A percentile compares a stretch with the other conserved stretches of the same genome.
Conservation (phyloP, 2,888 invertebrate genomes). For the Gastrophysa polygoni region DNA sequence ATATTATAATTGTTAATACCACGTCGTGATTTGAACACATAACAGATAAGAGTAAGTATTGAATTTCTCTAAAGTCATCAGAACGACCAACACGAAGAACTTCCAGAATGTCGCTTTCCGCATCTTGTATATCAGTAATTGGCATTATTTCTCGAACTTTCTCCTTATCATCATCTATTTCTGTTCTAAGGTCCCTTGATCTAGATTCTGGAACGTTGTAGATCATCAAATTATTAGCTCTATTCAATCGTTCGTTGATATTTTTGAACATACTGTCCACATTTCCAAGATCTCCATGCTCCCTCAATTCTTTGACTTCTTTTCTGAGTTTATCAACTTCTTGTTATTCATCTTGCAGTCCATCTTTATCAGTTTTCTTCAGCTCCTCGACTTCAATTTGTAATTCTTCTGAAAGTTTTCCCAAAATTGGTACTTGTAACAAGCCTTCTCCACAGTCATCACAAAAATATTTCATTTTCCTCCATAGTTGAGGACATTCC, state of each 20-base stretch:
- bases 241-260: too few relatives aligned
- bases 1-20: too few relatives aligned
- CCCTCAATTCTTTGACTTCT: neutral
- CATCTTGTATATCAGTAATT: conserved; percentile 1
- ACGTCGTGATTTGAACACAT: too few relatives aligned
- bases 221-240: too few relatives aligned
- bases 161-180: neutral
- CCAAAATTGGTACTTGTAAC: too few relatives aligned
- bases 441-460: neutral
- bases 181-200: neutral
- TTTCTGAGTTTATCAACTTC: neutral
- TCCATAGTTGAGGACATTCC: neutral
- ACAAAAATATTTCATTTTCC: neutral
- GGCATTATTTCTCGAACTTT: neutral
- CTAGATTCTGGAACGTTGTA: conserved; percentile 1
- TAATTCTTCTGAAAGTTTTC: neutral
- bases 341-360: neutral
- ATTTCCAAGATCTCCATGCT: neutral
- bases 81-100: neutral
- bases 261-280: neutral
- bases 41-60: too few relatives aligned
- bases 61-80: neutral
- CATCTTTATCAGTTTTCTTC: neutral
- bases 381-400: neutral
- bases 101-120: neutral